These are phyloP conservation scores for Cariama cristata DNA, from an alignment of 2,113 vertebrate species.

Conservation along the genomic window DNA sequence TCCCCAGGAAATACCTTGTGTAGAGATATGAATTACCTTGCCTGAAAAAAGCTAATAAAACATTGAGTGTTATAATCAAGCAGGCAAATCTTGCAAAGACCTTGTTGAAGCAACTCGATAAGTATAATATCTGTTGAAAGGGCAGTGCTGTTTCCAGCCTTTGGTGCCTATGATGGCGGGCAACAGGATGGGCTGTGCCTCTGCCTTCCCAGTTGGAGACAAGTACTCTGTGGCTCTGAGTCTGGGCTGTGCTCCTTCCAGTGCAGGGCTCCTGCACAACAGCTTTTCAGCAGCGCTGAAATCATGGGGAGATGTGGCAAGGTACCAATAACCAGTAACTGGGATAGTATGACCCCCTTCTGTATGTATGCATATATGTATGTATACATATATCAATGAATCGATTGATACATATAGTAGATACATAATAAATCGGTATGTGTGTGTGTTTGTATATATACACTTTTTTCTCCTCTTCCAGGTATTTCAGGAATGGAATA, in stretches of 20 bases:
- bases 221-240: background rate
- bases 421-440: background rate
- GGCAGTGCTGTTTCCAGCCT: background rate
- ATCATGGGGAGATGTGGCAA: background rate
- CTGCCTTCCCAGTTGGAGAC: background rate
- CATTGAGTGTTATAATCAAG: background rate
- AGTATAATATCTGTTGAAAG: background rate
- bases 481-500: constrained; percentile 93
- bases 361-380: background rate
- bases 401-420: background rate
- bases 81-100: background rate
- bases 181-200: background rate
- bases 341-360: background rate
- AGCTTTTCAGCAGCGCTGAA: background rate
- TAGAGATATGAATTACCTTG: background rate
- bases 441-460: fast-evolving
- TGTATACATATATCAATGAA: background rate
- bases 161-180: too few species aligned
- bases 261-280: background rate
- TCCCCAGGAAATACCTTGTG: background rate
- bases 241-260: background rate
- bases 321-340: background rate
- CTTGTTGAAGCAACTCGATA: background rate
- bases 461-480: background rate
- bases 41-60: background rate